Evolutionary conservation across 2,113 vertebrate species (phyloP).

Genomic region (Corythornis vintsioides): DNA sequence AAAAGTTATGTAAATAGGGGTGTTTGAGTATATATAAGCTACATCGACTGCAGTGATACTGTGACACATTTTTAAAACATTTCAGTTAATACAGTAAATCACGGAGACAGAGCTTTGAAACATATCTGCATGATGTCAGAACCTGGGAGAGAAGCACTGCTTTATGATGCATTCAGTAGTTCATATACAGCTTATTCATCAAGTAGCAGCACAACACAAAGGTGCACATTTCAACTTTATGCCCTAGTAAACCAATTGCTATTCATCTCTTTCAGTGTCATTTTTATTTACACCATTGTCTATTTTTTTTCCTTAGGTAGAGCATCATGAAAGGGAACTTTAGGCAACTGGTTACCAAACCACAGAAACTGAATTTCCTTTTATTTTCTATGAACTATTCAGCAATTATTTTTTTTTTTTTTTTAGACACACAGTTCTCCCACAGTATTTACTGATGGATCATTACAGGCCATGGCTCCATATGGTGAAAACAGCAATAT

Average conservation of each 20-base stretch:
- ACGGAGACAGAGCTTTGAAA: slow-evolving; percentile 17
- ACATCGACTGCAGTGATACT: background rate
- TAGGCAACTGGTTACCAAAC: background rate
- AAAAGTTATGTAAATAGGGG: slow-evolving; percentile 37
- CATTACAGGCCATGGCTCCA: background rate
- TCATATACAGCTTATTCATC: background rate
- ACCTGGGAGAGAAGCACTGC: background rate
- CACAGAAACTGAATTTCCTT: background rate
- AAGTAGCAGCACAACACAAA: background rate
- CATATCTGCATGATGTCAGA: slow-evolving; percentile 9
- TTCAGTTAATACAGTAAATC: slow-evolving; percentile 24
- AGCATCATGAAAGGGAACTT: background rate
- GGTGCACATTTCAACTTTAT: background rate
- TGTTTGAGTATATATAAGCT: slow-evolving; percentile 11
- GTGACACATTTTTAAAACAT: background rate
- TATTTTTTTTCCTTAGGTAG: background rate
- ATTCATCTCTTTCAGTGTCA: background rate
- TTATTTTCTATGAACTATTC: background rate
- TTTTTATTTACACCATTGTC: background rate
- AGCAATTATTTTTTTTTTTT: background rate
- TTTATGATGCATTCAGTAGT: background rate
- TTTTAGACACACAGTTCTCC: background rate
- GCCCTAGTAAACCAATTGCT: background rate
- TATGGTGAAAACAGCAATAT: background rate
- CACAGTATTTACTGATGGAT: background rate